Evolutionary conservation across 2,113 vertebrate species (phyloP), one percentile per base, ranked within the genome.

Genomic region (Brachionichthys hirsutus): DNA sequence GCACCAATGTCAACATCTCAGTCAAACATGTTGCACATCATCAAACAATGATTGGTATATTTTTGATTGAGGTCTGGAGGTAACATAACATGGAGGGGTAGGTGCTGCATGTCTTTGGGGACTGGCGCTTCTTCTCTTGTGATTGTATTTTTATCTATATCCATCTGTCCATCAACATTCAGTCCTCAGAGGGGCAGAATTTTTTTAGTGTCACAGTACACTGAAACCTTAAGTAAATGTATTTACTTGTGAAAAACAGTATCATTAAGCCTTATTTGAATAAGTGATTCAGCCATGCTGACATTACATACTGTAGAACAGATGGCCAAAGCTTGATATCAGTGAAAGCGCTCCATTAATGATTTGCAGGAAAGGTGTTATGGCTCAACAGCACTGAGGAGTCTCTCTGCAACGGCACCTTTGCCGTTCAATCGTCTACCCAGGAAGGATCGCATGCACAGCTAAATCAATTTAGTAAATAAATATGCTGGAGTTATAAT

Each of bases 131-230:
- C 5, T 6, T 7, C 9, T 12, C 12, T 20, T 70, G 20, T 68
- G 62, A 71, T 64, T 72, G 51, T 67, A 19, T 75, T 67, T 82
- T 75, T 75, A 46, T 70, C 68, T 47, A 72, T 59, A 43, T 73
- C 36, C 73, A 84, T 87, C 80, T 85, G 82, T 71, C 77, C 77
- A 74, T 70, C 78, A 70, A 60, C 64, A 62, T 45, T 42, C 59
- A 46, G 54, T 77, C 64, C 73, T 77, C 75, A 44, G 62, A 78
- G 78, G 83, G 81, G 62, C 73, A 36, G 64, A 49, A 84, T 85
- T 85, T 77, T 85, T 88, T 90, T 86, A 83, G 73, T 63, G 62
- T 81, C 67, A 70, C 84, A 83, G 81, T 75, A 88, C 81, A 81
- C 24, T 55, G 80, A 74, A 86, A 88, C 75, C 76, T 85, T 81